phyloP scores from a whole-genome alignment of 2,113 vertebrate genomes.

The Columba janthina region DNA sequence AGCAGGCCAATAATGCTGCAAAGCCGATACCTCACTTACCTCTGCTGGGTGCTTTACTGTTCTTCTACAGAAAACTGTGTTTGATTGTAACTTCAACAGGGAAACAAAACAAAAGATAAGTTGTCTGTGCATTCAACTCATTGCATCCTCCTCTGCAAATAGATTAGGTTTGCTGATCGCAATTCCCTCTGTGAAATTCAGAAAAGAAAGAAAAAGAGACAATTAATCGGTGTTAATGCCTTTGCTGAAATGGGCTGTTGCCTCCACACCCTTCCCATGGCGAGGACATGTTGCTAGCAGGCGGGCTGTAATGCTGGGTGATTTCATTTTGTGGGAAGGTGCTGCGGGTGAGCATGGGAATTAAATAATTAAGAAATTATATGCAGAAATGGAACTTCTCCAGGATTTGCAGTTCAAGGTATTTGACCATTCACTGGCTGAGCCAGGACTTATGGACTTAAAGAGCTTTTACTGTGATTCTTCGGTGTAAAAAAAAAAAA shows the following conservation, averaged over 20 bases:
- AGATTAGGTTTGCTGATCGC: constrained; percentile 37
- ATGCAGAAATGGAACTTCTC: constrained; percentile 66
- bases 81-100: constrained; percentile 51
- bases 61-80: constrained; percentile 59
- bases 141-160: constrained; percentile 56
- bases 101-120: neutral
- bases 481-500: constrained; percentile 74
- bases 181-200: constrained; percentile 52
- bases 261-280: constrained; percentile 41
- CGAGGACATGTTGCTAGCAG: neutral
- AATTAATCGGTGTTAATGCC: constrained; percentile 52
- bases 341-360: constrained; percentile 52
- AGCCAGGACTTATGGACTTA: constrained; percentile 79
- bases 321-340: constrained; percentile 56
- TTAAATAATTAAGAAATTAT: constrained; percentile 52
- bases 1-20: constrained; percentile 57
- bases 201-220: constrained; percentile 16
- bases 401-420: constrained; percentile 73
- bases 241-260: constrained; percentile 57
- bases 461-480: constrained; percentile 87
- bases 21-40: constrained; percentile 75
- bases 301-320: neutral
- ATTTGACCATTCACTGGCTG: constrained; percentile 78
- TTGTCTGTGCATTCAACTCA: constrained; percentile 31
- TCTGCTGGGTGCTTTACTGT: constrained; percentile 66